Evolutionary conservation across 2,113 vertebrate species (phyloP), one percentile per base, ranked within the genome.

Genomic region (Polypterus senegalus): DNA sequence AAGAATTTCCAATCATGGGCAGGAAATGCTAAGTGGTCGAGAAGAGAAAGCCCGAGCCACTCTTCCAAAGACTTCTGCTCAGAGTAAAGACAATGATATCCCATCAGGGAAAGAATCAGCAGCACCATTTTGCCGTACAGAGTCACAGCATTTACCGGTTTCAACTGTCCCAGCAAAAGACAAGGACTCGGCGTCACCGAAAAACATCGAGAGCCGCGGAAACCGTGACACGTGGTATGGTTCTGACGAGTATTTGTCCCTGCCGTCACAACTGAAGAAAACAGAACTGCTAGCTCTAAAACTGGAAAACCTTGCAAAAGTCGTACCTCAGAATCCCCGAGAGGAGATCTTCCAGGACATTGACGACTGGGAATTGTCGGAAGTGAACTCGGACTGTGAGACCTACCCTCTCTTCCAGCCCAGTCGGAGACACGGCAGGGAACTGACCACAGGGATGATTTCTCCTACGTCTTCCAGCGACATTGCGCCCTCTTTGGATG

Each of bases 331-430:
- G 73, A 84, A 84, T 66, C 75, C 84, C 9, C 75, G 78, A 73
- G 81, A 80, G 63, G 86, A 89, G 67, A 79, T 74, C 5, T 67
- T 93, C 70, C 92, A 86, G 79, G 90, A 98, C 49, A 89, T 98
- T 49, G 96, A 97, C 61, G 92, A 98, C 73, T 97, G 96, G 96
- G 96, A 98, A 11, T 74, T 97, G 62, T 92, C 91, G 2, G 94
- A 97, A 77, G 86, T 91, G 71, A 92, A 92, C 72, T 81, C 85
- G 0, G 91, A 97, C 69, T 93, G 90, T 79, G 92, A 92, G 65
- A 70, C 71, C 9, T 86, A 79, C 56, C 78, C 86, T 3, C 71
- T 70, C 0, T 76, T 79, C 27, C 85, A 79, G 8, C 71, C 74
- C 48, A 81, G 87, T 77, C 83, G 65, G 54, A 77, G 84, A 51